A percentile compares a stretch with the other conserved stretches of the same genome.
Conservation (phyloP, 1,140 invertebrate species). For the Pseudomyrmex dendroicus region DNA sequence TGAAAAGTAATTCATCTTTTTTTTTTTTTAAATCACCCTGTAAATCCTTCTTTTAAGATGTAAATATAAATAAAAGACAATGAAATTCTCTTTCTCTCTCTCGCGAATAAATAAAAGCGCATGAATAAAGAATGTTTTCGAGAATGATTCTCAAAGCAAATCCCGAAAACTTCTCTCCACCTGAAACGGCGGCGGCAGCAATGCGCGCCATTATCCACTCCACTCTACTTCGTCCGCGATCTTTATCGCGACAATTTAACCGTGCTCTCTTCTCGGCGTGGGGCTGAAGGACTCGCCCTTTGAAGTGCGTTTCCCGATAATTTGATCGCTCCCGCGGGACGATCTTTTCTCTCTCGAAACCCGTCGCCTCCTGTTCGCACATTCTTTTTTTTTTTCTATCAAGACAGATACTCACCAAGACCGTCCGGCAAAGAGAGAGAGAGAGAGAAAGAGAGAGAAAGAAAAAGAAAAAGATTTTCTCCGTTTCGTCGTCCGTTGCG, state of each 20-base stretch:
- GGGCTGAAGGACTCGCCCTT: constrained; percentile 9
- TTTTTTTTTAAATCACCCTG: too few species aligned
- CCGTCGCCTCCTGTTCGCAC: neutral
- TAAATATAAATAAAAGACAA: too few species aligned
- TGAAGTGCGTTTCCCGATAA: constrained; percentile 54
- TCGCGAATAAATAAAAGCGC: too few species aligned
- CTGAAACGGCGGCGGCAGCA: neutral
- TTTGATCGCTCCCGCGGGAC: constrained; percentile 44
- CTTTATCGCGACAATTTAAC: constrained; percentile 42
- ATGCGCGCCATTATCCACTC: constrained; percentile 3
- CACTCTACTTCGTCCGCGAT: constrained; percentile 28
- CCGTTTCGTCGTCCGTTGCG: neutral
- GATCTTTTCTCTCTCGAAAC: constrained; percentile 31
- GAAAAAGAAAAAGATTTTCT: neutral
- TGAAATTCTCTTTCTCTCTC: too few species aligned
- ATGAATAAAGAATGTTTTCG: too few species aligned
- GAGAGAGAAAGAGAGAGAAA: neutral
- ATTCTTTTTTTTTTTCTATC: neutral
- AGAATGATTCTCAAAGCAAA: too few species aligned
- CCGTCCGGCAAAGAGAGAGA: neutral
- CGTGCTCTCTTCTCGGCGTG: neutral
- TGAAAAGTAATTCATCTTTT: too few species aligned
- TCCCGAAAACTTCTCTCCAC: too few species aligned
- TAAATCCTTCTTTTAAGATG: too few species aligned
- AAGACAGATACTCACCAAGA: neutral